Conservation (phyloP, 1,140 invertebrate species). For the Cotesia typhae region DNA sequence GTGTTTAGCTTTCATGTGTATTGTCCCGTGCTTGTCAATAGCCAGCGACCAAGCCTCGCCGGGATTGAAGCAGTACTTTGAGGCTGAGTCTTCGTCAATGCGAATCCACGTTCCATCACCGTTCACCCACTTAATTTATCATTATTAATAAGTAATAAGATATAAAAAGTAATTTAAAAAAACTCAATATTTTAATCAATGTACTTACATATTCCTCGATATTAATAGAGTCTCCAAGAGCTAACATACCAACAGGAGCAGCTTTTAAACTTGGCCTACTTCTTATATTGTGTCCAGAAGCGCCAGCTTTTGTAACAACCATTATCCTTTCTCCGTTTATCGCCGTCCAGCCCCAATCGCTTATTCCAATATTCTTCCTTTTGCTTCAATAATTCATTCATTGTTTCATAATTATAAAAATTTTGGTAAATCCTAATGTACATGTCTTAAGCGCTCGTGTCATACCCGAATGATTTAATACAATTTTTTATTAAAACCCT, state of each 20-base stretch:
- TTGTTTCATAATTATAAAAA: background rate
- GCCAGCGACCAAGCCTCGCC: slow-evolving; percentile 82
- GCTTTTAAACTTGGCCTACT: slow-evolving; percentile 78
- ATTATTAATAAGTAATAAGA: slow-evolving; percentile 16
- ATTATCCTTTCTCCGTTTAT: slow-evolving; percentile 54
- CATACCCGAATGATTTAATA: no score
- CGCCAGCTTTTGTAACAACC: slow-evolving; percentile 80
- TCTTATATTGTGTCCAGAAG: slow-evolving; percentile 83
- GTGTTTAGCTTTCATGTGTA: slow-evolving; percentile 74
- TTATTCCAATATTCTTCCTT: slow-evolving; percentile 47
- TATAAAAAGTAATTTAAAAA: background rate
- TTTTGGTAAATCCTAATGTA: no score
- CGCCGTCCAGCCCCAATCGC: slow-evolving; percentile 37
- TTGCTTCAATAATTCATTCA: slow-evolving; percentile 49
- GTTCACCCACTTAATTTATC: slow-evolving; percentile 63
- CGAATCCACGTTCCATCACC: slow-evolving; percentile 76
- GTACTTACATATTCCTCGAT: slow-evolving; percentile 74
- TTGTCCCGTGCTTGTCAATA: slow-evolving; percentile 72
- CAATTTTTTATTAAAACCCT: no score
- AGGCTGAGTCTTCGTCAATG: slow-evolving; percentile 71
- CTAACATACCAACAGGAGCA: slow-evolving; percentile 78
- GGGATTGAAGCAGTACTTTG: slow-evolving; percentile 75
- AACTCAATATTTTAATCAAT: slow-evolving; percentile 3
- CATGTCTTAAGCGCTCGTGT: no score
- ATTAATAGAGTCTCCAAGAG: slow-evolving; percentile 76